A percentile compares a stretch with the other conserved stretches of the same genome.
These are phyloP conservation scores for Macrocentrus cingulum DNA, from an alignment of 1,140 invertebrate species.

Conservation along the genomic window DNA sequence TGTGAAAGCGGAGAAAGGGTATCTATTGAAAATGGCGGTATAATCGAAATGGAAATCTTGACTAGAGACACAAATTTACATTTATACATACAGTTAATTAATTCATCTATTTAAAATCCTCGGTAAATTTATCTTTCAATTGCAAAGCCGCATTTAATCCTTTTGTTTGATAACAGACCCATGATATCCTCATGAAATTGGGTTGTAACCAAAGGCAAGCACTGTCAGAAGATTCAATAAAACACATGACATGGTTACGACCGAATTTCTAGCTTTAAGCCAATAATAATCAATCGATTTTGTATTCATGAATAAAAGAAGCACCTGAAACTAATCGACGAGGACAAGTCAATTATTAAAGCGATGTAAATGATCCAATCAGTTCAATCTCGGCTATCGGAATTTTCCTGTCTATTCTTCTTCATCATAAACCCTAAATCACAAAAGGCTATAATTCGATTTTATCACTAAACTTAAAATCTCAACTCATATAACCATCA, in stretches of 20 bases:
- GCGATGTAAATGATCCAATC: conserved; percentile 14
- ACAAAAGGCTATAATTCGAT: too few relatives aligned
- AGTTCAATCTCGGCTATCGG: not conserved
- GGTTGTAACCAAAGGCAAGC: conserved; percentile 23
- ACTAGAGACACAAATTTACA: not conserved
- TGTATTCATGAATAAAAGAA: not conserved
- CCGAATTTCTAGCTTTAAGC: conserved; percentile 21
- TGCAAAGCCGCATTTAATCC: not conserved
- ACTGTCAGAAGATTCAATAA: conserved; percentile 17
- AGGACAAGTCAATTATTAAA: conserved; percentile 8
- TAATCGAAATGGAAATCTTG: not conserved
- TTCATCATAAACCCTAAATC: too few relatives aligned
- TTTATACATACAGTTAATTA: too few relatives aligned
- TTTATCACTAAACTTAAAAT: too few relatives aligned
- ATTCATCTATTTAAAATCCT: too few relatives aligned
- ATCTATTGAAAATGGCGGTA: too few relatives aligned
- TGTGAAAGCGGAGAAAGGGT: too few relatives aligned
- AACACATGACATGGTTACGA: conserved; percentile 19
- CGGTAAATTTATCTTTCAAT: not conserved
- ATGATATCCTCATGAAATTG: conserved; percentile 27
- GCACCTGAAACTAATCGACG: conserved; percentile 18
- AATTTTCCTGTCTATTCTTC: not conserved
- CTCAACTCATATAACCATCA: too few relatives aligned
- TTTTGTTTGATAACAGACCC: conserved; percentile 15
- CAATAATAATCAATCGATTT: conserved; percentile 20